Evolutionary conservation across 2,797 vertebrate genomes (phyloP).

Genomic region (Hippoglossus hippoglossus): DNA sequence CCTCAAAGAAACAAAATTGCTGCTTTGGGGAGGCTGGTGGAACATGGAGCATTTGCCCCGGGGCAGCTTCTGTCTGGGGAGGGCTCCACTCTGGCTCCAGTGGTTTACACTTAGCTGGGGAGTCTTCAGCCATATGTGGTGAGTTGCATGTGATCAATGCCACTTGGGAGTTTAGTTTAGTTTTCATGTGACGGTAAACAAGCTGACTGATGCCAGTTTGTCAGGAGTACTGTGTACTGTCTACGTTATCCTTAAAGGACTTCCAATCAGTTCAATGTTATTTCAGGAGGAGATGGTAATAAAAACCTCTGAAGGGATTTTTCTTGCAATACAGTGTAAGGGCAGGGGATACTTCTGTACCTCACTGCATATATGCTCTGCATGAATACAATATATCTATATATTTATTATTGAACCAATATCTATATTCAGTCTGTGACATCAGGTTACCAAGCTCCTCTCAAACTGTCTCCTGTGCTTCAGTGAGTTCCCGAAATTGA

Average conservation of each 20-base stretch:
- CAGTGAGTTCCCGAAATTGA: neutral
- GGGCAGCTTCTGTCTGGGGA: conserved; percentile 65
- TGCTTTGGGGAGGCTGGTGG: conserved; percentile 62
- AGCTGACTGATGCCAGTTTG: conserved; percentile 50
- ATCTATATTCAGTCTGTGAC: neutral
- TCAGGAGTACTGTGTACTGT: conserved; percentile 23
- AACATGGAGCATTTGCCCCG: conserved; percentile 63
- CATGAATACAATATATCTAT: too few relatives aligned
- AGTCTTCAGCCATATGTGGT: conserved; percentile 69
- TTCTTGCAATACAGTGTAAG: neutral
- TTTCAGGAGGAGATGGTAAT: too few relatives aligned
- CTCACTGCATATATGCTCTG: neutral
- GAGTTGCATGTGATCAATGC: conserved; percentile 66
- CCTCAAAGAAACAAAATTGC: conserved; percentile 66
- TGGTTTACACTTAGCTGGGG: conserved; percentile 60
- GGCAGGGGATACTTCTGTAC: neutral
- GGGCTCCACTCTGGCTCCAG: conserved; percentile 71
- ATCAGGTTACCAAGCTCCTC: neutral
- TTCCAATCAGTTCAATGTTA: too few relatives aligned
- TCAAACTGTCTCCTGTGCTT: neutral
- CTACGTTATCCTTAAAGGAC: neutral
- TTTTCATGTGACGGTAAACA: conserved; percentile 54
- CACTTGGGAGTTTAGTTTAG: conserved; percentile 69
- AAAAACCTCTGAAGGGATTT: too few relatives aligned
- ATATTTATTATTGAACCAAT: neutral